Evolutionary conservation across 2,797 vertebrate genomes (phyloP).

Genomic region (Salmo trutta): DNA sequence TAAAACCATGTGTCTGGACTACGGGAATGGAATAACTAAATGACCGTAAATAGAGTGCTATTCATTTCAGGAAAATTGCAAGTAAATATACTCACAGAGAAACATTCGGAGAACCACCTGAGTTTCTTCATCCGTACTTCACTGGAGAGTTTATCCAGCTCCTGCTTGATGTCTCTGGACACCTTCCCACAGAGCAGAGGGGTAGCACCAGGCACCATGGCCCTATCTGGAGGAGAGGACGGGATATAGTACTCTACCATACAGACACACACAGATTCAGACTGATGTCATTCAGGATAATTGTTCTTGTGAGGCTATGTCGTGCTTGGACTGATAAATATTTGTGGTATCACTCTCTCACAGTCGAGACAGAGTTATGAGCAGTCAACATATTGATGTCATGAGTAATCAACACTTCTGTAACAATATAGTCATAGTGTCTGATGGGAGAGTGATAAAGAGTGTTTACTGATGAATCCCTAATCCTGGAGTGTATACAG

Average conservation of each 20-base stretch:
- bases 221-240: constrained; percentile 75
- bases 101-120: constrained; percentile 92
- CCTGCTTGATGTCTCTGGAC: constrained; percentile 91
- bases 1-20: background rate
- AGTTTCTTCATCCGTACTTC: constrained; percentile 84
- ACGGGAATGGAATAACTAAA: background rate
- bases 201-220: constrained; percentile 81
- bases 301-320: background rate
- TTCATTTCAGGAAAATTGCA: background rate
- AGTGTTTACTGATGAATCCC: background rate
- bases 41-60: background rate
- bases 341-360: too few species aligned
- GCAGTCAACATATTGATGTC: background rate
- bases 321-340: too few species aligned
- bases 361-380: too few species aligned
- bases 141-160: constrained; percentile 84
- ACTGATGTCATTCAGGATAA: background rate
- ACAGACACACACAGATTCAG: background rate
- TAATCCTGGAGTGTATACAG: too few species aligned
- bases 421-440: background rate
- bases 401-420: background rate
- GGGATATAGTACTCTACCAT: background rate
- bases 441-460: background rate
- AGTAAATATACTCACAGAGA: constrained; percentile 78
- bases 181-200: constrained; percentile 93